Evolutionary conservation across 2,797 vertebrate genomes (phyloP).

Genomic region (Bradypus variegatus): DNA sequence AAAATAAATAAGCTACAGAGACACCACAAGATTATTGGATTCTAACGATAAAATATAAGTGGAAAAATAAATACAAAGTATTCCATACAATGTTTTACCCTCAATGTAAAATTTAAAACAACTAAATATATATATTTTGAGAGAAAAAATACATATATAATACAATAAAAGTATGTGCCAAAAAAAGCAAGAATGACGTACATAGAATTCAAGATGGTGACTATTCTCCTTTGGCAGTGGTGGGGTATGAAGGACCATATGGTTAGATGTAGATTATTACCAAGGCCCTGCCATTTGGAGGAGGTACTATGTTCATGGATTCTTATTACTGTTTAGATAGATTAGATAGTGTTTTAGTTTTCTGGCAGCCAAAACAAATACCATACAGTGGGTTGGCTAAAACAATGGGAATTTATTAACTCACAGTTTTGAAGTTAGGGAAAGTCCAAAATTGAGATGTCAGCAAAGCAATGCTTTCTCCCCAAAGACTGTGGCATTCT

Average conservation of each 20-base stretch:
- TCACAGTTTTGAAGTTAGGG: too few species aligned
- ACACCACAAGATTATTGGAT: background rate
- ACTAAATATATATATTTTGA: background rate
- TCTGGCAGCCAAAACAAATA: too few species aligned
- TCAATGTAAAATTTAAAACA: background rate
- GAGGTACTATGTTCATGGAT: background rate
- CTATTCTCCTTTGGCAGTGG: background rate
- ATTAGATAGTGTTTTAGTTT: too few species aligned
- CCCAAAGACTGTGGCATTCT: too few species aligned
- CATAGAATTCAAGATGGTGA: background rate
- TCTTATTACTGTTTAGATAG: background rate
- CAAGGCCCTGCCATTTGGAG: background rate
- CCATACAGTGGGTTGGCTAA: too few species aligned
- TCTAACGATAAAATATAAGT: conserved; percentile 17
- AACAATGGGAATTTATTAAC: too few species aligned
- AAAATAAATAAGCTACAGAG: background rate
- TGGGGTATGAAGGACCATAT: background rate
- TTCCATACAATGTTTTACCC: background rate
- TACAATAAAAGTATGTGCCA: background rate
- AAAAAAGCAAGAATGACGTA: background rate
- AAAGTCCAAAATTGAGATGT: too few species aligned
- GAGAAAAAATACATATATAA: background rate
- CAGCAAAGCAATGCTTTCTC: too few species aligned
- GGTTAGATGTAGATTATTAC: background rate
- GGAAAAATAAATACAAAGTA: background rate